Conservation (phyloP, 1,140 invertebrate species). For the Nasonia giraulti region DNA sequence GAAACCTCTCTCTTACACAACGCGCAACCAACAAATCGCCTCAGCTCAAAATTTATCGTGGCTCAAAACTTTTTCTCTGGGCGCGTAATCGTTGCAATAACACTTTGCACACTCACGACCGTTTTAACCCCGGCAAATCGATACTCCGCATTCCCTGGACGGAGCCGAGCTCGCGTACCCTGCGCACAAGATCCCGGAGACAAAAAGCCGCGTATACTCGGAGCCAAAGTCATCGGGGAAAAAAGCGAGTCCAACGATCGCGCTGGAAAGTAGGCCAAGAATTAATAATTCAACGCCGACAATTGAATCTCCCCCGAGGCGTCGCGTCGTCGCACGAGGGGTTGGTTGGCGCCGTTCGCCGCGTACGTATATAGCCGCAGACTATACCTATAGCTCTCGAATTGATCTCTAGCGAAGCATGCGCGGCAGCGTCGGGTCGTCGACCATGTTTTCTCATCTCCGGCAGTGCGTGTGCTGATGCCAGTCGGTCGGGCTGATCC, state of each 20-base stretch:
- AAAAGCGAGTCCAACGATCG: too few species aligned
- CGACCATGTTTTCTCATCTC: conserved; percentile 11
- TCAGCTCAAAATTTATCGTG: not conserved
- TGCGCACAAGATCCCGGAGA: too few species aligned
- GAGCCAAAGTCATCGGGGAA: too few species aligned
- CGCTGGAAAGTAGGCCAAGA: conserved; percentile 6
- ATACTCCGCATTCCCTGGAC: not conserved
- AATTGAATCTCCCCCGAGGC: conserved; percentile 6
- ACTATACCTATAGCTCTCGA: not conserved
- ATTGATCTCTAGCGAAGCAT: conserved; percentile 37
- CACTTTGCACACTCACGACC: too few species aligned
- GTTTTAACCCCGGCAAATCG: not conserved
- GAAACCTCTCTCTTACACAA: not conserved
- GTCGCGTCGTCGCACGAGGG: not conserved
- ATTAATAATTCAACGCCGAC: conserved; percentile 10
- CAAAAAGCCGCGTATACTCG: too few species aligned
- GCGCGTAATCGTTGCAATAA: too few species aligned
- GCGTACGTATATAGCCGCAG: not conserved
- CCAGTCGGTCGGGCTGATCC: not conserved
- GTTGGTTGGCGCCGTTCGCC: not conserved
- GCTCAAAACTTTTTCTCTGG: too few species aligned
- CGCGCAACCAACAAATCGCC: too few species aligned
- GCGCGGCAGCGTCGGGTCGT: conserved; percentile 14
- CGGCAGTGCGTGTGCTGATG: not conserved
- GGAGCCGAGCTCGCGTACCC: too few species aligned